Percentiles rank a stretch among this genome's conserved stretches.
These are phyloP conservation scores for Psilopsiagon aymara DNA, from an alignment of 2,113 vertebrate genomes.

Conservation along the genomic window DNA sequence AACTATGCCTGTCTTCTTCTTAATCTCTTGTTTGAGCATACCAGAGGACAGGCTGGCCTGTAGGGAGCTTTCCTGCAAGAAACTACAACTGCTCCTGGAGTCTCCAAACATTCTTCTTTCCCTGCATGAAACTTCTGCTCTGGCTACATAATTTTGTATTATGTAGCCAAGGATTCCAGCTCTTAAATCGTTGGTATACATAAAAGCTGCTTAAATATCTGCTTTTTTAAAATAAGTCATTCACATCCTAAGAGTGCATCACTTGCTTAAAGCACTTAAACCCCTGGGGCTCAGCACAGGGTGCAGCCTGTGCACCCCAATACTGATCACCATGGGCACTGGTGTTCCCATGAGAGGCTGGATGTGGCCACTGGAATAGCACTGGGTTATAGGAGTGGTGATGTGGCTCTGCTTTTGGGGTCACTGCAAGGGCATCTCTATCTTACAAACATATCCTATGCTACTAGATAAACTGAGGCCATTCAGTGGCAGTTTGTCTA, in stretches of 20 bases:
- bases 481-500: rapidly evolving
- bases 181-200: neutral
- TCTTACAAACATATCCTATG: rapidly evolving
- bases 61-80: neutral
- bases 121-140: neutral
- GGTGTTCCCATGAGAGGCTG: neutral
- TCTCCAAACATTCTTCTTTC: neutral
- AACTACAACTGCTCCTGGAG: neutral
- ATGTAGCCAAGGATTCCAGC: neutral
- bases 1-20: neutral
- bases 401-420: neutral
- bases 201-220: neutral
- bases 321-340: neutral
- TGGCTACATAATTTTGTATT: neutral
- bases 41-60: neutral
- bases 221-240: rapidly evolving
- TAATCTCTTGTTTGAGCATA: neutral
- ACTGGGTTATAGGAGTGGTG: rapidly evolving
- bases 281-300: rapidly evolving
- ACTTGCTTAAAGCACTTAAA: rapidly evolving
- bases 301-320: neutral
- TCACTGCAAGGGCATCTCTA: neutral
- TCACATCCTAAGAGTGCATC: rapidly evolving
- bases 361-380: neutral
- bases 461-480: neutral